phyloP scores from a whole-genome alignment of 2,797 vertebrate species.

The Tinamus major region DNA sequence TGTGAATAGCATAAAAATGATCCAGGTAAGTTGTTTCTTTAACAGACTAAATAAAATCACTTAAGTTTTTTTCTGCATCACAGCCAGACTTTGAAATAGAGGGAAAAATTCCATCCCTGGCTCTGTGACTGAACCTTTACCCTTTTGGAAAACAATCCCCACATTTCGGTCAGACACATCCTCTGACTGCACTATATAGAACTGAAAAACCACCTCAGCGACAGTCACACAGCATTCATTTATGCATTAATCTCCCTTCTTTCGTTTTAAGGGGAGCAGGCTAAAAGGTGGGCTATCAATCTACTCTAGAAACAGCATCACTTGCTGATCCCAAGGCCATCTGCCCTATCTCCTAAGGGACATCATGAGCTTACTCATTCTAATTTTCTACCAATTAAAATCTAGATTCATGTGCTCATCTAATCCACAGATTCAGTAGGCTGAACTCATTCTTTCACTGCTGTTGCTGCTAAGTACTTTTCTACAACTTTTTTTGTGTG shows the following conservation, averaged over 20 bases:
- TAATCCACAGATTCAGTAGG: background rate
- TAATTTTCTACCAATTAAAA: slow-evolving; percentile 40
- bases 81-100: background rate
- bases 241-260: background rate
- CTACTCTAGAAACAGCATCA: background rate
- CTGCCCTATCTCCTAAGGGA: background rate
- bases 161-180: background rate
- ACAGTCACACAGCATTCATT: background rate
- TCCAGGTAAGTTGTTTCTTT: background rate
- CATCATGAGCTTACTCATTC: background rate
- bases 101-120: background rate
- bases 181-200: background rate
- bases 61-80: background rate
- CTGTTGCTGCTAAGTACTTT: background rate
- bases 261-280: background rate
- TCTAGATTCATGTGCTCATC: background rate
- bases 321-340: background rate
- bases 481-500: background rate
- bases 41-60: background rate
- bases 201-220: background rate
- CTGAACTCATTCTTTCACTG: background rate
- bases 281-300: slow-evolving; percentile 20
- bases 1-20: background rate
- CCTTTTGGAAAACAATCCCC: background rate
- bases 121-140: background rate